Conservation (phyloP, 2,888 invertebrate species). For the Phalera bucephala region DNA sequence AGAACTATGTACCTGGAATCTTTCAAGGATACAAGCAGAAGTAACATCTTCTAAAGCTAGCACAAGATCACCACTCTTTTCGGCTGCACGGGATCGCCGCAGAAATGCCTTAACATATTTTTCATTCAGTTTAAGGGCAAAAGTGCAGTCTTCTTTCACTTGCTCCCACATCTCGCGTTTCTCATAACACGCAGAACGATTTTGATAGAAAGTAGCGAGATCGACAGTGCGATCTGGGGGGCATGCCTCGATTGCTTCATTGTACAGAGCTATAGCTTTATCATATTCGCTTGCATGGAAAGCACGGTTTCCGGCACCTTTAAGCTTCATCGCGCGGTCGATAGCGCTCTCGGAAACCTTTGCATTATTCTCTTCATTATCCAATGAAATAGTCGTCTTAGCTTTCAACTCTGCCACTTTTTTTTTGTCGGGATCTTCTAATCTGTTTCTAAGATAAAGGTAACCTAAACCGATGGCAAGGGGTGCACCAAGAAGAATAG, state of each 20-base stretch:
- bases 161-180: conserved; percentile 92
- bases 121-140: conserved; percentile 92
- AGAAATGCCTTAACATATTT: conserved; percentile 94
- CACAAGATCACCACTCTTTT: conserved; percentile 90
- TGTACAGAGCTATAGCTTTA: conserved; percentile 95
- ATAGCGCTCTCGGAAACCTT: conserved; percentile 83
- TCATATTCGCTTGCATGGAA: conserved; percentile 94
- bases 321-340: conserved; percentile 89
- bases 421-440: conserved; percentile 79
- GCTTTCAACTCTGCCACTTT: conserved; percentile 76
- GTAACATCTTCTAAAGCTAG: conserved; percentile 96
- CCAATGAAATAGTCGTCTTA: conserved; percentile 84
- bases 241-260: conserved; percentile 96
- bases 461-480: conserved; percentile 92
- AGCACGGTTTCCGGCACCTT: conserved; percentile 93
- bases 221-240: conserved; percentile 88
- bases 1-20: conserved; percentile 91
- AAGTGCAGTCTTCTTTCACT: conserved; percentile 93
- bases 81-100: conserved; percentile 92
- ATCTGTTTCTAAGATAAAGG: conserved; percentile 87
- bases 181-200: conserved; percentile 97
- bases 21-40: conserved; percentile 95
- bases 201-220: conserved; percentile 96
- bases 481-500: conserved; percentile 91
- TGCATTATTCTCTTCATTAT: conserved; percentile 77